Evolutionary conservation across 2,113 vertebrate species (phyloP), one percentile per base, ranked within the genome.

Genomic region (Ictidomys tridecemlineatus): DNA sequence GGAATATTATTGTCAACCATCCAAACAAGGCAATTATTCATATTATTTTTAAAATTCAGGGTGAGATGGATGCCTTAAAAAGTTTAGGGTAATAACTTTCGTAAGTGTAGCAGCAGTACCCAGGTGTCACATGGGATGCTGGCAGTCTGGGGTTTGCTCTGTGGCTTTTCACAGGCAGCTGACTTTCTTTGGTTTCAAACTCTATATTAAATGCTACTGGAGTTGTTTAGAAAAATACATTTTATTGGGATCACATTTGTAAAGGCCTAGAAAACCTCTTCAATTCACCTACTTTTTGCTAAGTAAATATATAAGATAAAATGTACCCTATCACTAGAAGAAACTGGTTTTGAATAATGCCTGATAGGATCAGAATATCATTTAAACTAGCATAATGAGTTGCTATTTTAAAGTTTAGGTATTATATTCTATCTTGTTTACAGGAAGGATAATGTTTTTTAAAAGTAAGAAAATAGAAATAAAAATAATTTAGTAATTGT

Each of bases 361-460:
- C 32, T 90, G 22, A 8, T 58, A 53, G 14, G 34, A 74, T 53
- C 58, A 87, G 30, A 73, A 92, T 74, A 11, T 73, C 17, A 85
- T 92, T 95, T 95, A 73, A 89, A 87, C 16, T 51, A n/a, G 45
- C 24, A 34, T 28, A 58, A 93, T 92, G 9, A 65, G 17, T 73
- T 67, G 5, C 5, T 8, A 65, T 86, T 91, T 93, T 76, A 92
- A 85, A 18, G 2, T n/a, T 72, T 30, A 45, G n/a, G 5, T 79
- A 80, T 12, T 1, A 4, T 73, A 87, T 82, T 72, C 14, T 42
- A 72, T 65, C 48, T 63, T 53, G 9, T 86, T 89, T 95, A 90
- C 65, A 61, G 73, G 61, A 73, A 70, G 16, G n/a, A 53, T 20
- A 77, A 48, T 45, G 45, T 48, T 92, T 73, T 84, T n/a, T 9